Base-by-base conservation (phyloP, 2,888 invertebrate species). In the Euzophera pinguis region DNA sequence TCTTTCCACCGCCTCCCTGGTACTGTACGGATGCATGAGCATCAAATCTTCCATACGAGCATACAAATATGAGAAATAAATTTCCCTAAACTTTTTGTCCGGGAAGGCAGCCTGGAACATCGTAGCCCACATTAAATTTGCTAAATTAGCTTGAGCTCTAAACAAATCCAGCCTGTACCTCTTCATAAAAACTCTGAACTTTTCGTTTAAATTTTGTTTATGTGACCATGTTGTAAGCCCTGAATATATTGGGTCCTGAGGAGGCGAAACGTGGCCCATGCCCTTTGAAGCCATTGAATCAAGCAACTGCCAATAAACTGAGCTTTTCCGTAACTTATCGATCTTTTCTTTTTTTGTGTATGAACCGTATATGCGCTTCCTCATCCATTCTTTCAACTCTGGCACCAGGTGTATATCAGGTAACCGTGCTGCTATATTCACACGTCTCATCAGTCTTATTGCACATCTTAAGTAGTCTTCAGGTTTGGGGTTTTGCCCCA, bases 321-420 rank as follows among this genome's bases (percentile, higher is more conserved):
- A 63, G 43, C 85, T 85, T 58, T 73, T 71, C 0, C 61, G 60
- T 43, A 79, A 37, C 58, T 75, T 64, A 27, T 67, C 59, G 12
- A 55, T 54, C 55, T 71, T 84, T 38, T 78, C 65, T 1, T 29
- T 10, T 1, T 17, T 34, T 5, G 70, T 69, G 32, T 66, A 61
- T 0, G 81, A 80, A 0, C 89, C 89, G 49, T 76, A 63, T 7
- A 88, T 73, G 12, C 89, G 77, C 3, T 61, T 57, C 9, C 86
- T 78, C 88, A 89, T 89, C 89, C 89, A 89, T 64, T 83, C 87
- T 32, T 70, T 73, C 4, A 89, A 70, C 54, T 86, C 87, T 6
- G 89, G 86, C 1, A 74, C 81, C 22, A 79, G 62, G 53, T 88
- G 79, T 13, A 83, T 58, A 41, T 88, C 87, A 0, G 89, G 89